Percentiles rank a stretch among this genome's conserved stretches.
These are phyloP conservation scores for Umimayanthus chanpuru DNA, from an alignment of 92 coral and sea anemone species.

Conservation along the genomic window DNA sequence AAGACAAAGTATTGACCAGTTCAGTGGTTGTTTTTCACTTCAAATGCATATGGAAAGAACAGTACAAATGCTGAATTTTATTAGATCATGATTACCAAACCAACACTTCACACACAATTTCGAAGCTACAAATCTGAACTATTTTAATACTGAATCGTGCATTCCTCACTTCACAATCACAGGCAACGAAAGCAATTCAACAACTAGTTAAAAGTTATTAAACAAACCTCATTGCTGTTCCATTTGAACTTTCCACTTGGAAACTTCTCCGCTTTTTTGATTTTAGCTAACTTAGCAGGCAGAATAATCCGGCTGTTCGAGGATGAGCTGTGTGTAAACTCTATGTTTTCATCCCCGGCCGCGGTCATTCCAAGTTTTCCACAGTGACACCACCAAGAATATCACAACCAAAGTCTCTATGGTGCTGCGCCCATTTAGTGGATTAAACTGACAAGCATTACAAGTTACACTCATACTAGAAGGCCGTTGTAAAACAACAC, in stretches of 20 bases:
- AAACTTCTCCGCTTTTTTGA: conserved; percentile 83
- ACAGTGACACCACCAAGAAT: conserved; percentile 60
- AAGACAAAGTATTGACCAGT: background rate
- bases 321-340: conserved; percentile 42
- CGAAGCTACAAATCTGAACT: background rate
- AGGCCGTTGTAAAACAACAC: background rate
- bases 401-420: conserved; percentile 18
- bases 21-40: background rate
- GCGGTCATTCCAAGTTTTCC: conserved; percentile 92
- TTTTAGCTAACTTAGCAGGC: conserved; percentile 82
- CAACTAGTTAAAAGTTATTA: conserved; percentile 14
- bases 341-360: conserved; percentile 56
- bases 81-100: background rate
- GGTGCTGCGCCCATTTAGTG: conserved; percentile 29
- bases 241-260: conserved; percentile 79
- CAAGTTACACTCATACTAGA: conserved; percentile 28
- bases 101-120: background rate
- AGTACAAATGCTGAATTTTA: background rate
- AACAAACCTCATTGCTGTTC: conserved; percentile 88
- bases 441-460: background rate
- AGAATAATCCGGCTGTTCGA: conserved; percentile 67
- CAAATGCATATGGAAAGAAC: background rate
- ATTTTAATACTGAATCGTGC: background rate
- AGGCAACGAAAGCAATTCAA: background rate
- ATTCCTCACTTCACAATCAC: background rate